These are phyloP conservation scores for Bombus pyrosoma DNA, from an alignment of 1,140 invertebrate genomes.

Conservation along the genomic window DNA sequence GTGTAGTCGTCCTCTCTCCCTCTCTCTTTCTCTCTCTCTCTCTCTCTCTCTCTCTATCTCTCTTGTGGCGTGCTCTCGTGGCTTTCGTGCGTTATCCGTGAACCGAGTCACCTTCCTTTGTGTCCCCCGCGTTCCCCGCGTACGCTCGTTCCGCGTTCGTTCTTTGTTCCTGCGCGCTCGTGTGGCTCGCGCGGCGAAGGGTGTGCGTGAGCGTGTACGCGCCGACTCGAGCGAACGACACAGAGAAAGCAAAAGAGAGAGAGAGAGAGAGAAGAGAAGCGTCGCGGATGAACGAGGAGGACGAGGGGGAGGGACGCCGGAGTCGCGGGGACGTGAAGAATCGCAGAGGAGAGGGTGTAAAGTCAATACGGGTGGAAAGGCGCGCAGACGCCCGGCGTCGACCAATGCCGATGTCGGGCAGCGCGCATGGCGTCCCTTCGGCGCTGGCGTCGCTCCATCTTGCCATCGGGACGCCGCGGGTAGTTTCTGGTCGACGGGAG, in stretches of 20 bases:
- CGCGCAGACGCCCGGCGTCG: conserved; percentile 73
- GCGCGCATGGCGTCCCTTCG: conserved; percentile 70
- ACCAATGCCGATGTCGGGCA: conserved; percentile 66
- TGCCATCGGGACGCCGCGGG: background rate
- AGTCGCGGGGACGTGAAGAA: background rate
- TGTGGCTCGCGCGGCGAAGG: background rate
- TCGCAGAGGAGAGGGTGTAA: conserved; percentile 59
- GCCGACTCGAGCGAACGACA: conserved; percentile 36
- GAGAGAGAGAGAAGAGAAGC: background rate
- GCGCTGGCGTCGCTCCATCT: conserved; percentile 50
- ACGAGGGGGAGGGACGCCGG: background rate
- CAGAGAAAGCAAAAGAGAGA: background rate
- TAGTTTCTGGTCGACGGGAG: background rate
- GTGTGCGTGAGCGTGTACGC: conserved; percentile 31
- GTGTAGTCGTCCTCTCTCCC: conserved; percentile 42
- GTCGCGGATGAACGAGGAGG: background rate
- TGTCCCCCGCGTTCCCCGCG: conserved; percentile 1
- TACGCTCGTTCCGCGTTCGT: conserved; percentile 6
- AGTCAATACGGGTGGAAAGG: conserved; percentile 77
- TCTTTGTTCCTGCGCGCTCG: conserved; percentile 33
- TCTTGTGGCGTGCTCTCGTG: background rate
- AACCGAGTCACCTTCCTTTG: conserved; percentile 59
- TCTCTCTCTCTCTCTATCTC: background rate
- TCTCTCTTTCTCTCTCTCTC: background rate
- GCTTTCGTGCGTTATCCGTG: conserved; percentile 46